phyloP scores from a whole-genome alignment of 2,797 vertebrate species.

The Buphagus erythrorhynchus region DNA sequence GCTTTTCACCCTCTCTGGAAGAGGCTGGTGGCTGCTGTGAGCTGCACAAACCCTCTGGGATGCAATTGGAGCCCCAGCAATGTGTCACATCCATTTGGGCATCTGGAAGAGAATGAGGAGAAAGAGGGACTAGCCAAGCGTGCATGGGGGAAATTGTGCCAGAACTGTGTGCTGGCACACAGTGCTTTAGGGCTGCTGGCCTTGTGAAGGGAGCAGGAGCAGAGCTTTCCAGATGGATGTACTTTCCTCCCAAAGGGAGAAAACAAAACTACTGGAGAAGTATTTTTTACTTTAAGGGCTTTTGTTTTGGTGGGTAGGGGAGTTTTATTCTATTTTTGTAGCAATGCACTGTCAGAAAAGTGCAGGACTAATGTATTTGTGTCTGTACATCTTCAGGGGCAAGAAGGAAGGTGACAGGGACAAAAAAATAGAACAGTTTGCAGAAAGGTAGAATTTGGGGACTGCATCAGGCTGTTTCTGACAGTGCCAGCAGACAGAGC shows the following conservation, averaged over 20 bases:
- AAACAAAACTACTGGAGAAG: neutral
- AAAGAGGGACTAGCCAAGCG: neutral
- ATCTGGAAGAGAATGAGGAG: neutral
- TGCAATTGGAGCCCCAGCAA: accelerated
- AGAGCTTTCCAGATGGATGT: neutral
- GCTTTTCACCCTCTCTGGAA: neutral
- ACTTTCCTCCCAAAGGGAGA: neutral
- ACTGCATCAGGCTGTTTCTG: neutral
- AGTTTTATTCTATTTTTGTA: neutral
- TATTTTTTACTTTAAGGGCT: neutral
- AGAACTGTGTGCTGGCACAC: neutral
- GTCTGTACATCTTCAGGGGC: neutral
- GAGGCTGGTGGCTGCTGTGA: neutral
- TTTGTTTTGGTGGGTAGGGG: neutral
- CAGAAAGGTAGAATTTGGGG: neutral
- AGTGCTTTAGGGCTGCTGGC: neutral
- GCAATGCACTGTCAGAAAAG: accelerated
- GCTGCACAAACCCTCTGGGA: neutral
- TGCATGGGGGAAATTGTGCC: neutral
- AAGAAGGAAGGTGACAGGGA: neutral
- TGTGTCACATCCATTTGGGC: neutral
- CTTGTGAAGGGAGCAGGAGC: neutral
- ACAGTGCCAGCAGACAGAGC: neutral
- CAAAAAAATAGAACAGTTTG: neutral
- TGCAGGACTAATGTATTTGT: neutral